These are phyloP conservation scores for Clunio marinus DNA, from an alignment of 2,888 invertebrate species.

Conservation along the genomic window DNA sequence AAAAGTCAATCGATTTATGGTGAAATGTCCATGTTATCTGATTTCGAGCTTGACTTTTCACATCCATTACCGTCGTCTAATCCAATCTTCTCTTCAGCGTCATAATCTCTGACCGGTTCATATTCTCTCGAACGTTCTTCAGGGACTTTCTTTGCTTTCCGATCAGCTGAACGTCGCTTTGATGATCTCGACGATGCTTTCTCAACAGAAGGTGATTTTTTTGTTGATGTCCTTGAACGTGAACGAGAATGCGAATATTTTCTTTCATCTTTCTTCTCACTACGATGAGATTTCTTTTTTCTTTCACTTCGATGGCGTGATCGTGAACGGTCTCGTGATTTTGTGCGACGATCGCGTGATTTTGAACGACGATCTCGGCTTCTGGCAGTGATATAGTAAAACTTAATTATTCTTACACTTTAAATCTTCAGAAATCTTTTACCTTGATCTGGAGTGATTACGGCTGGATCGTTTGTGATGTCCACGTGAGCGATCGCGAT, in stretches of 20 bases:
- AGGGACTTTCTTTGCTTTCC: slow-evolving; percentile 44
- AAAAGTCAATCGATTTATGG: slow-evolving; percentile 54
- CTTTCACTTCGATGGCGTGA: slow-evolving; percentile 57
- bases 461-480: slow-evolving; percentile 24
- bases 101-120: slow-evolving; percentile 48
- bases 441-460: slow-evolving; percentile 19
- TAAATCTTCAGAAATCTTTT: slow-evolving; percentile 45
- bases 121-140: no score
- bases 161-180: slow-evolving; percentile 48
- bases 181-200: slow-evolving; percentile 47
- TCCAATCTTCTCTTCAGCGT: slow-evolving; percentile 47
- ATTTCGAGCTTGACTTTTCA: slow-evolving; percentile 56
- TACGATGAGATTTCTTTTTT: slow-evolving; percentile 53
- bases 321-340: slow-evolving; percentile 44
- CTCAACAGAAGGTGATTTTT: slow-evolving; percentile 50
- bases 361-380: slow-evolving; percentile 44
- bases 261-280: slow-evolving; percentile 53
- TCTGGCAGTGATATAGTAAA: no score
- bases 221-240: slow-evolving; percentile 48
- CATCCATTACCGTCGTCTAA: slow-evolving; percentile 49
- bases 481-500: slow-evolving; percentile 9
- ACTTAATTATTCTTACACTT: no score
- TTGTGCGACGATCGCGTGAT: slow-evolving; percentile 44
- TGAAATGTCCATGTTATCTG: slow-evolving; percentile 76
- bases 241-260: slow-evolving; percentile 49